Conservation (phyloP, 1,140 invertebrate genomes). For the Cyclina sinensis region DNA sequence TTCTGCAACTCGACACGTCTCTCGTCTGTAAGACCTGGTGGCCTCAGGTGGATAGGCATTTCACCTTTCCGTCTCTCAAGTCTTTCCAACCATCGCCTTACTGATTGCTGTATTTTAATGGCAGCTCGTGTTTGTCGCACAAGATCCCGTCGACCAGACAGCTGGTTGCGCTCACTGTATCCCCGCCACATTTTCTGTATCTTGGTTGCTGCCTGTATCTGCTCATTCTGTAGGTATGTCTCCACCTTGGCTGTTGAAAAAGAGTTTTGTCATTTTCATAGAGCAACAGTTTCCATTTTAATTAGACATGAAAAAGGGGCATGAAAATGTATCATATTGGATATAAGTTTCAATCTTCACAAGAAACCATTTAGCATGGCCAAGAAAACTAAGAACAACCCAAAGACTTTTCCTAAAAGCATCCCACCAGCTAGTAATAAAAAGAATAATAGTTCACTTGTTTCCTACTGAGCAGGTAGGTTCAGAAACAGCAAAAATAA, state of each 20-base stretch:
- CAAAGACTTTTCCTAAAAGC: no score
- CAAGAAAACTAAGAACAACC: no score
- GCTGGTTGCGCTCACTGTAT: constrained; percentile 73
- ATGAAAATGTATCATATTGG: no score
- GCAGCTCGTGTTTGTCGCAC: constrained; percentile 78
- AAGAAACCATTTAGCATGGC: no score
- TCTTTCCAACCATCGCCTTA: constrained; percentile 82
- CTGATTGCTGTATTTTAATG: constrained; percentile 81
- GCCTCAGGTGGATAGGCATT: constrained; percentile 75
- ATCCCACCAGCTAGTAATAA: no score
- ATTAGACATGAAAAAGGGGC: no score
- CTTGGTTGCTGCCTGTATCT: constrained; percentile 78
- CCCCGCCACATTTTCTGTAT: constrained; percentile 84
- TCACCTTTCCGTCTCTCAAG: constrained; percentile 71
- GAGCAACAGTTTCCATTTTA: no score
- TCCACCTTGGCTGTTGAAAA: constrained; percentile 78
- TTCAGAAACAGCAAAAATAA: no score
- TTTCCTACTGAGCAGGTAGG: no score
- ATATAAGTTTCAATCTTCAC: no score
- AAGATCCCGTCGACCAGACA: constrained; percentile 73
- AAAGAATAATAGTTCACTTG: no score
- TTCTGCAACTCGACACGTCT: constrained; percentile 81
- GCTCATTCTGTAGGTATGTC: constrained; percentile 80
- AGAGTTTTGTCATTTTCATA: no score
- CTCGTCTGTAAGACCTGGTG: constrained; percentile 83